Evolutionary conservation across 1,140 invertebrate genomes (phyloP).

Genomic region (Meloidogyne floridensis): DNA sequence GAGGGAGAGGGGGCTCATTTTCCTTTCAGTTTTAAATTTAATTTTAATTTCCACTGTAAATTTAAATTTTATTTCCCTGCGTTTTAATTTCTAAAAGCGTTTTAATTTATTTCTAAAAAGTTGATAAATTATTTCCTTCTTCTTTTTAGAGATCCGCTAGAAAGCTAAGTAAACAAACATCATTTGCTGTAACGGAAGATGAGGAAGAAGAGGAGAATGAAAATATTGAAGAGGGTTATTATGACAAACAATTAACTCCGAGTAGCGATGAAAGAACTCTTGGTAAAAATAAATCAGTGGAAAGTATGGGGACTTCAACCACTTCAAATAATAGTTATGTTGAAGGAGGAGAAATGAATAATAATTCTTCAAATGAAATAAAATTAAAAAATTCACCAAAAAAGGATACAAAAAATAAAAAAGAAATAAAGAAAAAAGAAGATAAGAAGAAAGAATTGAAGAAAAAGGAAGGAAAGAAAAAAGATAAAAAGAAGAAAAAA

Average conservation of each 20-base stretch:
- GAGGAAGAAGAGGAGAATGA: neutral
- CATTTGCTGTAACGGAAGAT: neutral
- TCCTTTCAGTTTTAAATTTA: too few relatives aligned
- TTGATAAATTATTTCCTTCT: neutral
- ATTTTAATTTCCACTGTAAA: too few relatives aligned
- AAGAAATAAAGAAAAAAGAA: constrained; percentile 2
- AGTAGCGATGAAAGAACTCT: neutral
- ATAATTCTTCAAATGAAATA: neutral
- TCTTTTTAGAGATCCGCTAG: neutral
- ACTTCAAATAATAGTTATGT: neutral
- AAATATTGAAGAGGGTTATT: constrained; percentile 1
- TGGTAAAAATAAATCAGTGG: neutral
- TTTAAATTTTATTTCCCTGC: too few relatives aligned
- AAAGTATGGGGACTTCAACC: neutral
- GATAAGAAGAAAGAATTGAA: neutral
- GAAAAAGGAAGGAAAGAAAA: neutral
- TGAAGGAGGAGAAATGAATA: neutral
- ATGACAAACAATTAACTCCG: neutral
- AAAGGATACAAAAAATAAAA: neutral
- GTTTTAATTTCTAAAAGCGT: too few relatives aligned
- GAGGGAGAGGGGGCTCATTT: too few relatives aligned
- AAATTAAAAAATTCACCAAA: neutral
- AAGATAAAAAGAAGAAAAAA: constrained; percentile 10
- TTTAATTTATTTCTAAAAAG: too few relatives aligned
- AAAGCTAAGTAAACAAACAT: constrained; percentile 6